Evolutionary conservation across 1,140 invertebrate species (phyloP).

Genomic region (Gonioctena quinquepunctata): DNA sequence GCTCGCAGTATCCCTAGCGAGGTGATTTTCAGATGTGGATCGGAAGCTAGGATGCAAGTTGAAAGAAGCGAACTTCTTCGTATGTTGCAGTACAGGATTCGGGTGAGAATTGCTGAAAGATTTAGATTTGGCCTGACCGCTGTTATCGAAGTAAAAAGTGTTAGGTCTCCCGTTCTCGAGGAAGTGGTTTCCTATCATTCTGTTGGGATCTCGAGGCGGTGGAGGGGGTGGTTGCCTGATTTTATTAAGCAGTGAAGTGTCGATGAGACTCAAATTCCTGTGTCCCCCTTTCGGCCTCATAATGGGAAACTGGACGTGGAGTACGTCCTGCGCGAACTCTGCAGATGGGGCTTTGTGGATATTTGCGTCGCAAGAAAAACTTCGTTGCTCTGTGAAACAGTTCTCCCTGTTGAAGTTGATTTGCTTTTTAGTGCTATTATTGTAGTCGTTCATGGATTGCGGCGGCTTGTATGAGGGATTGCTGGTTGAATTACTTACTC

Average conservation of each 20-base stretch:
- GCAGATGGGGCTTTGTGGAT: conserved; percentile 44
- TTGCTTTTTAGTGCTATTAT: conserved; percentile 27
- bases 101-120: conserved; percentile 19
- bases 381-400: conserved; percentile 41
- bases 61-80: conserved; percentile 35
- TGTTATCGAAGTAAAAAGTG: conserved; percentile 59
- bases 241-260: conserved; percentile 28
- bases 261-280: conserved; percentile 45
- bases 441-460: conserved; percentile 46
- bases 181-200: conserved; percentile 59
- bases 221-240: conserved; percentile 62
- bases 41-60: conserved; percentile 46
- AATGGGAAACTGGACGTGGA: conserved; percentile 46
- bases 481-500: conserved; percentile 46
- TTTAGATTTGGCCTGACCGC: conserved; percentile 24
- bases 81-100: conserved; percentile 1
- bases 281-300: conserved; percentile 40
- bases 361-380: conserved; percentile 50
- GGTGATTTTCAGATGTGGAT: conserved; percentile 63
- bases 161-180: conserved; percentile 59
- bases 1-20: conserved; percentile 41
- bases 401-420: conserved; percentile 9
- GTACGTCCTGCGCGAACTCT: conserved; percentile 33
- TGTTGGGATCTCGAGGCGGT: conserved; percentile 70
- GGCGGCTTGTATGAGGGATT: conserved; percentile 47